Evolutionary conservation across 2,113 vertebrate genomes (phyloP).

Genomic region (Rynchops niger): DNA sequence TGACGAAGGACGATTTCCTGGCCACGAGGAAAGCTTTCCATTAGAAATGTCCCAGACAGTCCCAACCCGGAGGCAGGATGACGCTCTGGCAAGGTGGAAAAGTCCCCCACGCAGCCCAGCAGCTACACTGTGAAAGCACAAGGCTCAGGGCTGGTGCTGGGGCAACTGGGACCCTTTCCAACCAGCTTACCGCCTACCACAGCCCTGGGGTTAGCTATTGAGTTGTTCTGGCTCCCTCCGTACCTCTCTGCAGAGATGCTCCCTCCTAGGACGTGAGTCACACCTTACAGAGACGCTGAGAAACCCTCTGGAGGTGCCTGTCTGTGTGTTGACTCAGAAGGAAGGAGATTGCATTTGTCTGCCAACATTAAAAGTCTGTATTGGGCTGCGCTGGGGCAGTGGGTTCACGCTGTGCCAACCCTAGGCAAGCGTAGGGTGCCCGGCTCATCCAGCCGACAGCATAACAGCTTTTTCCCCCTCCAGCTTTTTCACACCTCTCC

Average conservation of each 20-base stretch:
- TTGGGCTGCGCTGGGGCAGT: neutral
- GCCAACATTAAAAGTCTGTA: neutral
- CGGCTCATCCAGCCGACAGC: neutral
- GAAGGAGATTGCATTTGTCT: neutral
- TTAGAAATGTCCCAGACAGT: neutral
- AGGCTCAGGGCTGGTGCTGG: neutral
- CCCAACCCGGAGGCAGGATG: neutral
- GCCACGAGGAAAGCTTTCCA: neutral
- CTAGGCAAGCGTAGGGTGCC: neutral
- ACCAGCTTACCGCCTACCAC: neutral
- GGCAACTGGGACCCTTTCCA: neutral
- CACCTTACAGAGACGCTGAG: neutral
- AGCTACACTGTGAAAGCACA: neutral
- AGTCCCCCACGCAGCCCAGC: rapidly evolving
- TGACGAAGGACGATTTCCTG: neutral
- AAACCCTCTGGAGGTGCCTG: neutral
- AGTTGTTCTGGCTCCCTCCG: neutral
- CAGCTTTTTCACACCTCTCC: neutral
- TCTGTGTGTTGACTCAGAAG: neutral
- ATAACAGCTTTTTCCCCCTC: neutral
- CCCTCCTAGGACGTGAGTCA: neutral
- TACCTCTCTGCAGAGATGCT: neutral
- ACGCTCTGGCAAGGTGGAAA: neutral
- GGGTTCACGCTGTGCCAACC: neutral
- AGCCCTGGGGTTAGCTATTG: neutral